Evolutionary conservation across 2,888 invertebrate species (phyloP).

Genomic region (Drosophila peninsularis): DNA sequence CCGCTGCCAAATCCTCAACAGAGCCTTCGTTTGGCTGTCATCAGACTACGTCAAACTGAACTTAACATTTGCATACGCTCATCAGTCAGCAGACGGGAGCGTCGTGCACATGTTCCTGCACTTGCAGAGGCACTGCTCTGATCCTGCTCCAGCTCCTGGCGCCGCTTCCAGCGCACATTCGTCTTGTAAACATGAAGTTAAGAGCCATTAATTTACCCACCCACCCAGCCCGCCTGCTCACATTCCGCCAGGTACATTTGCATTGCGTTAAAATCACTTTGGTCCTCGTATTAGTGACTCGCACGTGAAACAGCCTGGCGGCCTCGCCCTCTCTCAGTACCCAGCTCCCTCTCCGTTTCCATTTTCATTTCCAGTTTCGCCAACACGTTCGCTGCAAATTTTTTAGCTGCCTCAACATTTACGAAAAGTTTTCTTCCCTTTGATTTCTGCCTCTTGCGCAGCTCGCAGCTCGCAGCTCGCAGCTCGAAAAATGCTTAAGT

Average conservation of each 20-base stretch:
- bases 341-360: background rate
- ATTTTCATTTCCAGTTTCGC: constrained; percentile 13
- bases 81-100: constrained; percentile 58
- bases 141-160: background rate
- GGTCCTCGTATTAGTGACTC: constrained; percentile 59
- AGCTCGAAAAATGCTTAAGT: constrained; percentile 63
- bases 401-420: constrained; percentile 48
- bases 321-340: too few species aligned
- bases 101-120: constrained; percentile 22
- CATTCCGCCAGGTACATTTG: constrained; percentile 46
- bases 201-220: constrained; percentile 76
- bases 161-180: constrained; percentile 53
- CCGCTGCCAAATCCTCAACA: constrained; percentile 27
- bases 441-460: constrained; percentile 61
- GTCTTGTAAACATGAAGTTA: constrained; percentile 79
- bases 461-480: constrained; percentile 20
- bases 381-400: constrained; percentile 66
- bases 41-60: constrained; percentile 62
- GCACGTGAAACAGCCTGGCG: constrained; percentile 24
- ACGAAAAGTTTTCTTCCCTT: constrained; percentile 59
- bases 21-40: constrained; percentile 55
- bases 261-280: constrained; percentile 77
- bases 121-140: constrained; percentile 14
- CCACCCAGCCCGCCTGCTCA: constrained; percentile 26
- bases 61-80: constrained; percentile 73